Evolutionary conservation across 30 jellyfish, hydroid and myxozoan genomes (phyloP).

Genomic region (Sanderia malayensis): DNA sequence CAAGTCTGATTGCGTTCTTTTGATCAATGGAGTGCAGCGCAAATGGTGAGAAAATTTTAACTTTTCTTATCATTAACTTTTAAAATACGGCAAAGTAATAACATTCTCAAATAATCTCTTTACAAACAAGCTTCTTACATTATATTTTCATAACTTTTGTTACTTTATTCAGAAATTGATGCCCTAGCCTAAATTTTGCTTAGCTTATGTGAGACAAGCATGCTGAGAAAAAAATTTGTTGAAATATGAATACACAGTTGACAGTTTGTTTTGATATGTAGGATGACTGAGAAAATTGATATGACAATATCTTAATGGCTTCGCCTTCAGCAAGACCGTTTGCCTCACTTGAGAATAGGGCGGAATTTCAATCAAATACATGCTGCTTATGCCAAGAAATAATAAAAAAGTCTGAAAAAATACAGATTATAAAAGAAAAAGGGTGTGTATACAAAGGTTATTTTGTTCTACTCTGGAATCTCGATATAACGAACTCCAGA

Average conservation of each 20-base stretch:
- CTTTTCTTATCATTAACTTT: constrained; percentile 17
- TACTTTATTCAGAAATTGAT: constrained; percentile 20
- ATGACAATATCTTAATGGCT: background rate
- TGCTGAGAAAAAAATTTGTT: constrained; percentile 19
- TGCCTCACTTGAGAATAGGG: constrained; percentile 14
- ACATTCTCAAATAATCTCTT: constrained; percentile 19
- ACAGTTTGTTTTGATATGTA: constrained; percentile 9
- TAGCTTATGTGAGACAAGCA: constrained; percentile 3
- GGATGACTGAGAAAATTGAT: constrained; percentile 3
- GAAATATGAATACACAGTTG: constrained; percentile 26
- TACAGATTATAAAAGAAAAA: constrained; percentile 29
- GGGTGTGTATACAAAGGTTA: constrained; percentile 41
- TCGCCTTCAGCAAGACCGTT: constrained; percentile 11
- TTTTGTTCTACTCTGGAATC: constrained; percentile 10
- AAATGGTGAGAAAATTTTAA: constrained; percentile 10
- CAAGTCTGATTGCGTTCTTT: constrained; percentile 1
- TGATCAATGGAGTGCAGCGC: constrained; percentile 15
- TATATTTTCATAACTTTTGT: constrained; percentile 17
- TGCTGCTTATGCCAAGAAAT: constrained; percentile 52
- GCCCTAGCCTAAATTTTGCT: constrained; percentile 9
- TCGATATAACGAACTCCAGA: constrained; percentile 10
- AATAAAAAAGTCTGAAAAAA: constrained; percentile 33
- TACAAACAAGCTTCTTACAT: constrained; percentile 16
- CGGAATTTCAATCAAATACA: constrained; percentile 31
- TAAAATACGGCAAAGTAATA: constrained; percentile 21